Percentiles rank a stretch among this genome's conserved stretches.
phyloP scores from a whole-genome alignment of 2,797 vertebrate species.

The Micropoecilia bifurca region DNA sequence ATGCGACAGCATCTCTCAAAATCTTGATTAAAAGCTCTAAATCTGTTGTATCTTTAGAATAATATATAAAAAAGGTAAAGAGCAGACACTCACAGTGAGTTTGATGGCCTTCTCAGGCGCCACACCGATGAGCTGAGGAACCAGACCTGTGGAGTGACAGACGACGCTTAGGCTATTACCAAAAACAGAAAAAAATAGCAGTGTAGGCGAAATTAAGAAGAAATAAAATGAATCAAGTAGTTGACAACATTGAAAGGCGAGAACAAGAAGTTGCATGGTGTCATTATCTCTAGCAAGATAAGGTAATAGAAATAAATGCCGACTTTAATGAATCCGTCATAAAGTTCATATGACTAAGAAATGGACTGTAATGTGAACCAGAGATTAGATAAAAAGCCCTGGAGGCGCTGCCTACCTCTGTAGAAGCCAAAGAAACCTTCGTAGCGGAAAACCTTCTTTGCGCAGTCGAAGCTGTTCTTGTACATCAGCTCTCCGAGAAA shows the following conservation, averaged over 20 bases:
- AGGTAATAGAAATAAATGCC: neutral
- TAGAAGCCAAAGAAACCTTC: constrained; percentile 98
- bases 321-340: neutral
- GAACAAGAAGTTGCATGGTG: neutral
- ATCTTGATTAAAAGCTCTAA: neutral
- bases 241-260: neutral
- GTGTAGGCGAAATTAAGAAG: neutral
- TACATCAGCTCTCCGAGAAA: constrained; percentile 98
- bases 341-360: neutral
- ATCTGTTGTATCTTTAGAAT: neutral
- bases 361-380: neutral
- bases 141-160: constrained; percentile 85
- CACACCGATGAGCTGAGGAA: constrained; percentile 97
- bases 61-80: neutral
- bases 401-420: constrained; percentile 82
- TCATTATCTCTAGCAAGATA: neutral
- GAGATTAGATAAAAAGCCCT: neutral
- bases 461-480: constrained; percentile 99
- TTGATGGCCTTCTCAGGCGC: constrained; percentile 99
- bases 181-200: constrained; percentile 4
- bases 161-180: constrained; percentile 11
- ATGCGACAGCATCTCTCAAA: neutral
- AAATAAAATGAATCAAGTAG: neutral
- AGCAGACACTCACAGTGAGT: constrained; percentile 89
- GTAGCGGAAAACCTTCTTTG: constrained; percentile 97